Evolutionary conservation across 2,113 vertebrate genomes (phyloP).

Genomic region (Gymnogyps californianus): DNA sequence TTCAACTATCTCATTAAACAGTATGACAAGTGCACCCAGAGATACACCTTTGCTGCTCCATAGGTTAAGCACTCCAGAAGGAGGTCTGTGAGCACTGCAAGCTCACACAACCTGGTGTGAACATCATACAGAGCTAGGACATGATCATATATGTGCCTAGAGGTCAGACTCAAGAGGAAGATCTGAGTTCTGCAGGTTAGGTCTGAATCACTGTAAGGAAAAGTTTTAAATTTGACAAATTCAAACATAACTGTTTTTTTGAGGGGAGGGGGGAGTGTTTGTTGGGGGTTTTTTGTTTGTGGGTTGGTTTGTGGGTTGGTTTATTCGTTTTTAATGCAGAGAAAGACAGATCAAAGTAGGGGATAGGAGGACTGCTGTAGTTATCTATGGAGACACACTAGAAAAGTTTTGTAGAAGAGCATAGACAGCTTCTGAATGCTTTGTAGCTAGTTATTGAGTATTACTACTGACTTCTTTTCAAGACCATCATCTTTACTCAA

Average conservation of each 20-base stretch:
- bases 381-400: not conserved
- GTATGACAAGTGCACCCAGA: not conserved
- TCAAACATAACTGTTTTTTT: not conserved
- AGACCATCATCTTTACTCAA: not conserved
- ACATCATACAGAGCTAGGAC: not conserved
- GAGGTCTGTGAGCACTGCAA: not conserved
- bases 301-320: not conserved
- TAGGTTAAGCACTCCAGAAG: not conserved
- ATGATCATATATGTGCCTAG: too few species aligned
- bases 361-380: not conserved
- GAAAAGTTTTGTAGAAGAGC: not conserved
- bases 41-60: not conserved
- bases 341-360: not conserved
- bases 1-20: not conserved
- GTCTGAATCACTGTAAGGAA: not conserved
- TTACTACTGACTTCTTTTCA: not conserved
- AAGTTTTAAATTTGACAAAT: not conserved
- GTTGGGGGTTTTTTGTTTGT: not conserved
- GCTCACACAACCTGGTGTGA: not conserved
- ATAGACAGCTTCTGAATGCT: not conserved
- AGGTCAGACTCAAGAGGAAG: not conserved
- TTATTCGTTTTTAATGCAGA: not conserved
- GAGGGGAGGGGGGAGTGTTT: rapidly evolving
- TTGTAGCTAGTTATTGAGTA: not conserved
- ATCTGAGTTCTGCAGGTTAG: not conserved